Conservation (phyloP, 2,888 invertebrate species). For the Diploptera punctata region DNA sequence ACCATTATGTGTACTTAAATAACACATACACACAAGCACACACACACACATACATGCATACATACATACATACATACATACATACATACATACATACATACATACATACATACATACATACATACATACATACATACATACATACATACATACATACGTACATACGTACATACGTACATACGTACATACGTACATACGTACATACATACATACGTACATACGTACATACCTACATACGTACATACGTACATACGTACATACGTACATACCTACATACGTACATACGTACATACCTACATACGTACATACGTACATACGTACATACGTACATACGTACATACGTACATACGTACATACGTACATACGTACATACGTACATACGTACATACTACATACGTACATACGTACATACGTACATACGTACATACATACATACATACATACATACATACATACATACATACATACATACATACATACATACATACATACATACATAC, state of each 20-base stretch:
- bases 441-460: neutral
- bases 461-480: neutral
- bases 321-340: neutral
- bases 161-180: slow-evolving; percentile 5
- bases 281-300: too few relatives aligned
- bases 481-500: too few relatives aligned
- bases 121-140: neutral
- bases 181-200: slow-evolving; percentile 2
- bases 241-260: too few relatives aligned
- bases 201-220: slow-evolving; percentile 6
- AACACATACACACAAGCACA: neutral
- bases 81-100: neutral
- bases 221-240: too few relatives aligned
- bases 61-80: neutral
- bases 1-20: too few relatives aligned
- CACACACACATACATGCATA: neutral
- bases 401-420: too few relatives aligned
- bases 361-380: neutral
- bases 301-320: slow-evolving; percentile 1
- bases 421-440: neutral
- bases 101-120: slow-evolving; percentile 1
- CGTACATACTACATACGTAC: too few relatives aligned
- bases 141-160: slow-evolving; percentile 5
- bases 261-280: too few relatives aligned
- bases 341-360: neutral